Evolutionary conservation across 2,888 invertebrate genomes (phyloP), one percentile per base, ranked within the genome.

Genomic region (Temnothorax unifasciatus): DNA sequence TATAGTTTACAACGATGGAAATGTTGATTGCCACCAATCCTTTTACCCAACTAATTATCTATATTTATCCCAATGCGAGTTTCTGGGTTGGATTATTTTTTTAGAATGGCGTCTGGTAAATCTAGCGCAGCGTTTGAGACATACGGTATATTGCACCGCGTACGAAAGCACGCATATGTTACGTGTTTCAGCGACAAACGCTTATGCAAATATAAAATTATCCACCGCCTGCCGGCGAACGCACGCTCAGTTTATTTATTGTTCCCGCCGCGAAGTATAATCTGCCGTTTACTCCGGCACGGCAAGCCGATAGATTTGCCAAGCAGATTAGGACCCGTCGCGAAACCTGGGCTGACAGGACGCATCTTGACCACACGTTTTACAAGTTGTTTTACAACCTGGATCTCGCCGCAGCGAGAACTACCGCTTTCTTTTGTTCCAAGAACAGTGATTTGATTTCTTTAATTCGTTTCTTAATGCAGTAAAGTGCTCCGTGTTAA

Each of bases 331-430:
- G 89, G 85, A 83, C 77, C 85, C 87, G 84, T 79, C 84, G 73
- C 83, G 69, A 76, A 88, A 87, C 83, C 86, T 75, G 71, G 83
- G 87, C 85, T 90, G 88, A 90, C 91, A 88, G 88, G 89, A 85
- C 87, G 92, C 92, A 87, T 90, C 91, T 90, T 90, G 87, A 29
- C 84, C 92, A 90, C 92, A 91, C 92, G 93, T 94, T 94, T 93
- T 93, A 94, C 94, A 94, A 94, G 94, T 92, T 94, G 94, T 94
- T 94, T 93, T 94, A 94, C 94, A 94, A 94, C 86, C 84, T 11
- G 63, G 38, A 84, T 85, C 85, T 87, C 86, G 74, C 87, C 88
- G 85, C 88, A 64, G 59, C 61, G 79, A 86, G 86, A 82, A 83
- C 82, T 84, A 87, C 83, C 85, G 89, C 66, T 86, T 82, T 73